A percentile compares a stretch with the other conserved stretches of the same genome.
Evolutionary conservation across 2,797 vertebrate species (phyloP).

Genomic region (Sebastes oblongus): DNA sequence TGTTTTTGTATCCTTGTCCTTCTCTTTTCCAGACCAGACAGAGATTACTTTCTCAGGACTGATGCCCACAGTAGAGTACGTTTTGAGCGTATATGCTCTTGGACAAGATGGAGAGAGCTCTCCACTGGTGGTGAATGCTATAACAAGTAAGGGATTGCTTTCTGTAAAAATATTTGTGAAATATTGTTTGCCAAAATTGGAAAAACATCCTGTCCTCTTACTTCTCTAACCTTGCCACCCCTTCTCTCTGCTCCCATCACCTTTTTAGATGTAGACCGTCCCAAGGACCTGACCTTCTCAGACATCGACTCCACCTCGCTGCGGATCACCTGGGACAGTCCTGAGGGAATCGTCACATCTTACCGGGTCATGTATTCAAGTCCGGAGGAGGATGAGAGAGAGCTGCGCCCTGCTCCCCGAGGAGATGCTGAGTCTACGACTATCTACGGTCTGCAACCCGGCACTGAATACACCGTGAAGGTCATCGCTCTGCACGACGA

Average conservation of each 20-base stretch:
- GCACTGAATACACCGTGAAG: slow-evolving; percentile 97
- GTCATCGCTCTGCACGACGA: slow-evolving; percentile 93
- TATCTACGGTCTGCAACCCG: slow-evolving; percentile 91
- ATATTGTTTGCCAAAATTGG: background rate
- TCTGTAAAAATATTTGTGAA: background rate
- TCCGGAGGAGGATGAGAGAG: slow-evolving; percentile 93
- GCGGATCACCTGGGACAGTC: slow-evolving; percentile 95
- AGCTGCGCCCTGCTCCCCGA: slow-evolving; percentile 89
- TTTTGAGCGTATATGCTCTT: slow-evolving; percentile 89
- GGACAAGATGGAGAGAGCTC: slow-evolving; percentile 90
- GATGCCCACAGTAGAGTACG: slow-evolving; percentile 92
- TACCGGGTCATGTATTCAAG: slow-evolving; percentile 93
- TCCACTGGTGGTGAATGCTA: slow-evolving; percentile 88
- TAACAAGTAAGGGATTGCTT: slow-evolving; percentile 78
- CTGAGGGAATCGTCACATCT: slow-evolving; percentile 92
- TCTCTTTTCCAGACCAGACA: slow-evolving; percentile 87
- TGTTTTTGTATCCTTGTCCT: background rate
- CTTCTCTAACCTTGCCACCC: too few relatives aligned
- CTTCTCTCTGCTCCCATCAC: background rate
- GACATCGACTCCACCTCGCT: slow-evolving; percentile 95
- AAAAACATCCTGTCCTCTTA: background rate
- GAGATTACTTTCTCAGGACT: slow-evolving; percentile 94
- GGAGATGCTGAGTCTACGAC: slow-evolving; percentile 90
- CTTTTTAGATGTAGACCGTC: slow-evolving; percentile 89
- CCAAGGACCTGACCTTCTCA: slow-evolving; percentile 95